A percentile compares a stretch with the other conserved stretches of the same genome.
Conservation (phyloP, 2,797 vertebrate genomes). For the Trichosurus vulpecula region DNA sequence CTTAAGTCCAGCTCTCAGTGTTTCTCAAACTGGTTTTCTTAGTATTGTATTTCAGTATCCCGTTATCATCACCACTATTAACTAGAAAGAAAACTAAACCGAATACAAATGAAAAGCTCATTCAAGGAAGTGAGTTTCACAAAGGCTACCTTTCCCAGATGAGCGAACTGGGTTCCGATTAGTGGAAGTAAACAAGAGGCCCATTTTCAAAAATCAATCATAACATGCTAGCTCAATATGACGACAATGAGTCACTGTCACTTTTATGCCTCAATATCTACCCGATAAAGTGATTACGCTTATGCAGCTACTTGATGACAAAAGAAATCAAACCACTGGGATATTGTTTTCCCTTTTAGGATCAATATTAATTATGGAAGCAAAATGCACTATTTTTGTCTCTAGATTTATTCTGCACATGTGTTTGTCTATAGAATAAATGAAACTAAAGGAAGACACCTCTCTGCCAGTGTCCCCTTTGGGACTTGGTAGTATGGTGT, state of each 20-base stretch:
- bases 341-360: not conserved
- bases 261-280: not conserved
- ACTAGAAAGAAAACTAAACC: not conserved
- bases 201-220: not conserved
- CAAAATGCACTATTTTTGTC: constrained; percentile 5
- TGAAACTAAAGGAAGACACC: not conserved
- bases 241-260: not conserved
- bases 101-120: not conserved
- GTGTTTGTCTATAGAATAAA: not conserved
- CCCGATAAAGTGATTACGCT: constrained; percentile 6
- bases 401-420: not conserved
- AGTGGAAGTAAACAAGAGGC: not conserved
- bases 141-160: not conserved
- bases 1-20: not conserved
- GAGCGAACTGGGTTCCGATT: not conserved
- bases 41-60: not conserved
- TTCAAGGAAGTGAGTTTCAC: not conserved
- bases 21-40: not conserved
- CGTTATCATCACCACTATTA: not conserved
- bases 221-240: not conserved
- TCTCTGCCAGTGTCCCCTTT: not conserved
- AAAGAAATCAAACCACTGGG: constrained; percentile 10
- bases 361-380: constrained; percentile 24
- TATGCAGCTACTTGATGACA: not conserved
- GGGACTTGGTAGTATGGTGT: not conserved